A percentile compares a stretch with the other conserved stretches of the same genome.
Conservation (phyloP, 2,113 vertebrate species). For the Spea bombifrons region DNA sequence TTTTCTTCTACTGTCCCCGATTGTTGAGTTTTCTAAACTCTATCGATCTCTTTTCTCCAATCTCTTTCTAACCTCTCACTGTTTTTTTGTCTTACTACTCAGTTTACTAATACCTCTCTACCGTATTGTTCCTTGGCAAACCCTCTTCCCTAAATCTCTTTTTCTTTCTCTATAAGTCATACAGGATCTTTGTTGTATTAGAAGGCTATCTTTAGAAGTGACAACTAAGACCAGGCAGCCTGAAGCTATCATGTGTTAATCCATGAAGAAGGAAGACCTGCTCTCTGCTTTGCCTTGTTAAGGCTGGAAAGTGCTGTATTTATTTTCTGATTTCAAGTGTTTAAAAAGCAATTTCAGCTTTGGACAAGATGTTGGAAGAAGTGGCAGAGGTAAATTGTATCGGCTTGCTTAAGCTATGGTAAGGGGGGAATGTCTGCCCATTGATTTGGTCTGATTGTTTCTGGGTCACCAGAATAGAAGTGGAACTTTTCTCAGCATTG, state of each 20-base stretch:
- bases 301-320: slow-evolving; percentile 12
- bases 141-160: too few species aligned
- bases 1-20: too few species aligned
- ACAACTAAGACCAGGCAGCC: slow-evolving; percentile 13
- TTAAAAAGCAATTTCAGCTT: slow-evolving; percentile 21
- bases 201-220: slow-evolving; percentile 3
- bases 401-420: not conserved
- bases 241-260: not conserved
- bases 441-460: slow-evolving; percentile 2
- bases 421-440: not conserved
- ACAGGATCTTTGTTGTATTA: slow-evolving; percentile 6
- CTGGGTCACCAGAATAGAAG: not conserved
- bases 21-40: too few species aligned
- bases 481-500: not conserved
- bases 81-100: too few species aligned
- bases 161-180: not conserved
- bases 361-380: slow-evolving; percentile 12
- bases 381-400: slow-evolving; percentile 23
- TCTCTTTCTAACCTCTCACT: too few species aligned
- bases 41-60: too few species aligned
- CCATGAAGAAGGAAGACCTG: slow-evolving; percentile 1
- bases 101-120: too few species aligned
- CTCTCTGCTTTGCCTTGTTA: slow-evolving; percentile 1
- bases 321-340: slow-evolving; percentile 22
- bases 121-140: too few species aligned